Evolutionary conservation across 1,140 invertebrate genomes (phyloP), one percentile per base, ranked within the genome.

Genomic region (Pseudobourletiella spinata): DNA sequence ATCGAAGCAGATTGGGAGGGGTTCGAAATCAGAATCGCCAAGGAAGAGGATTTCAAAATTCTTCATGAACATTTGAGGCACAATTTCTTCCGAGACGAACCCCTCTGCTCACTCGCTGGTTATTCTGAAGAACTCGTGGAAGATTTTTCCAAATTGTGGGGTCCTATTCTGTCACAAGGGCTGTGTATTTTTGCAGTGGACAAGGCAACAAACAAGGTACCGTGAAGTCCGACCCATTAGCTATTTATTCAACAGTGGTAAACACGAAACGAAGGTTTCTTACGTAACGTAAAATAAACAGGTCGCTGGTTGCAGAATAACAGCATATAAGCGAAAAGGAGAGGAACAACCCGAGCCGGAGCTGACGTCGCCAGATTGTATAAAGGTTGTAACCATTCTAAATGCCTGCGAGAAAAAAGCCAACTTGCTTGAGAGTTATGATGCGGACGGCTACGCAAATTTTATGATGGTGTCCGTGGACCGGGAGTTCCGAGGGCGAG

Each of bases 401-500:
- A n/a, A n/a, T n/a, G n/a, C n/a, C 16, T 44, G 28, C 20, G 64
- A 66, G 35, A 50, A 42, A 39, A 28, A 57, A 26, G 57, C 30
- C 14, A 44, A 44, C 32, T 42, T 66, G 18, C 62, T 62, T 50
- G 57, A 63, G 26, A 42, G 25, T 35, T 66, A 46, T 56, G 42
- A 60, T 22, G 18, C 62, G 26, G 60, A 66, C 32, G 16, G 26
- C 25, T 66, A 66, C 46, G 64, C 64, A 6, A 60, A 66, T 28
- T 55, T 62, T 16, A 62, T 66, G 51, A 57, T 66, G 46, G 57
- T 56, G 25, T 62, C 59, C 18, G 60, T 66, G n/a, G 59, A 66
- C 29, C 39, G 50, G 44, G 64, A 66, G 22, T 66, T 61, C 54
- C 46, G 64, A 28, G 56, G 60, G 42, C 54, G 43, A 26, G 64